These are phyloP conservation scores for western clawed frog (Xenopus tropicalis) DNA, from an alignment of 2,113 vertebrate species.

Conservation along the genomic window DNA sequence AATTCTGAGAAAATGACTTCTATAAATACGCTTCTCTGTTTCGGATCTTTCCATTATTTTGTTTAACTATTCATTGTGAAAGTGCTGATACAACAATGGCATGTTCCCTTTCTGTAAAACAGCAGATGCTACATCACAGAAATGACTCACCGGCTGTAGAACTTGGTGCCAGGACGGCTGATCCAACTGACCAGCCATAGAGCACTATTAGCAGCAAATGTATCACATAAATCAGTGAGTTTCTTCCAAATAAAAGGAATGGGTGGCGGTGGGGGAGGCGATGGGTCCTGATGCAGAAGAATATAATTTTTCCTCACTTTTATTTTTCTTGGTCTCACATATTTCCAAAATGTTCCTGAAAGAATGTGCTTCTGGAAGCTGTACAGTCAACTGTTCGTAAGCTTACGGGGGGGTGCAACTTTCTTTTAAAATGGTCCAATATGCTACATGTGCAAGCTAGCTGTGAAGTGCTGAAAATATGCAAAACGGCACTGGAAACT, in stretches of 20 bases:
- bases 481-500: background rate
- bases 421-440: conserved; percentile 29
- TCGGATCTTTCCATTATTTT: conserved; percentile 32
- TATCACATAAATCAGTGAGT: conserved; percentile 31
- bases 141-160: conserved; percentile 25
- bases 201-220: conserved; percentile 28
- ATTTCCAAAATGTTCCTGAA: conserved; percentile 32
- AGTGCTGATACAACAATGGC: conserved; percentile 39
- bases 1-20: conserved; percentile 26
- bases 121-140: conserved; percentile 36
- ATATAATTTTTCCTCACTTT: conserved; percentile 2
- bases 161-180: conserved; percentile 16
- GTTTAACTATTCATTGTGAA: conserved; percentile 38
- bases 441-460: conserved; percentile 13
- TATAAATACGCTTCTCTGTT: conserved; percentile 39
- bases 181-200: conserved; percentile 12
- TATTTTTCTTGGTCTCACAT: conserved; percentile 35
- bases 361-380: conserved; percentile 32
- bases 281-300: conserved; percentile 10
- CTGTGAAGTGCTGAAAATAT: conserved; percentile 35
- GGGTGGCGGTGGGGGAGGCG: background rate
- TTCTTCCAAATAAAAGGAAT: conserved; percentile 34
- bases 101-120: conserved; percentile 34
- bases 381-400: background rate
- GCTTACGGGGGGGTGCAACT: conserved; percentile 12